Percentiles rank a stretch among this genome's conserved stretches.
phyloP scores from a whole-genome alignment of 1,140 invertebrate species.

The Philotrypesis tridentata region DNA sequence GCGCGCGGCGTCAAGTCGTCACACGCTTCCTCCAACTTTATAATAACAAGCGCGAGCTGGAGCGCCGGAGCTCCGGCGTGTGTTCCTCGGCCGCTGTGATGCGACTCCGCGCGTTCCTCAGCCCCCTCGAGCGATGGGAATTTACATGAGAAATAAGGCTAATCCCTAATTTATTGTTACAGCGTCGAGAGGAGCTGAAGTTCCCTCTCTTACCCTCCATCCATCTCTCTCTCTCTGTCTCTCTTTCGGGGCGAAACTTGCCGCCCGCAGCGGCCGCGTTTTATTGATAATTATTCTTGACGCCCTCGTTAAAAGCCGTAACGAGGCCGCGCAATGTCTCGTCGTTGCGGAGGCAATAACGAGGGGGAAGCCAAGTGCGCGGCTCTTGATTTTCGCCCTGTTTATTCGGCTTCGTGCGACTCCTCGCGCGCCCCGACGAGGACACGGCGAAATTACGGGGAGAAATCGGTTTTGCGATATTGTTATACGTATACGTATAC shows the following conservation, averaged over 20 bases:
- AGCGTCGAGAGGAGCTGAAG: neutral
- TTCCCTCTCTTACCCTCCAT: too few species aligned
- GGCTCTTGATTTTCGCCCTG: neutral
- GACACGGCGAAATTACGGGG: neutral
- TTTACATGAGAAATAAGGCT: neutral
- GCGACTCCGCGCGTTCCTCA: neutral
- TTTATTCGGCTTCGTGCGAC: neutral
- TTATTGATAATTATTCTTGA: constrained; percentile 6
- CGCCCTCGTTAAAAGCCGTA: neutral
- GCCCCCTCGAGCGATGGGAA: neutral
- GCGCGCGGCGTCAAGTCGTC: neutral
- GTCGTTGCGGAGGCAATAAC: neutral
- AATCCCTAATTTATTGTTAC: neutral
- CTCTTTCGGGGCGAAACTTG: neutral
- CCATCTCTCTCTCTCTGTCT: too few species aligned
- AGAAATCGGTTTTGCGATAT: too few species aligned
- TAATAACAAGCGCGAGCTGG: neutral
- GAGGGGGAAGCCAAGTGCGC: neutral
- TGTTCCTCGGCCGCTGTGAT: neutral
- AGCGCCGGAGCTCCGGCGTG: neutral
- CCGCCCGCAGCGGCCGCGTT: neutral
- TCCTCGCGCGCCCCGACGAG: neutral
- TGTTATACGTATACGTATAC: too few species aligned
- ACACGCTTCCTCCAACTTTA: constrained; percentile 10
- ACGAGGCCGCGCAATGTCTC: neutral